Evolutionary conservation across 2,797 vertebrate species (phyloP).

Genomic region (Hydrocynus forskahlii): DNA sequence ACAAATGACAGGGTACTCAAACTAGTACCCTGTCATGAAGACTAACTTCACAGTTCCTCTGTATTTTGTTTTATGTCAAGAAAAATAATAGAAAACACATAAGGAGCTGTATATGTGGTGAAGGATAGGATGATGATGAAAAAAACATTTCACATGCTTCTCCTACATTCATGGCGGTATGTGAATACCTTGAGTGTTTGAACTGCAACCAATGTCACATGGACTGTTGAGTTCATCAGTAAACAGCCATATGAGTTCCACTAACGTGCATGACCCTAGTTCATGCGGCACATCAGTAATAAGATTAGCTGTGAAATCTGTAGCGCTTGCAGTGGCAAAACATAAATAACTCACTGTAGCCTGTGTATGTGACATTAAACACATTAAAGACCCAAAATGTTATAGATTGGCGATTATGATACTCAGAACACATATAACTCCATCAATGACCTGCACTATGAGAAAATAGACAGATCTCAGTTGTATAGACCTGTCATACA

Average conservation of each 20-base stretch:
- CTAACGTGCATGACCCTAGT: not conserved
- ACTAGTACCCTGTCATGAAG: too few relatives aligned
- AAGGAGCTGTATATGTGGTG: not conserved
- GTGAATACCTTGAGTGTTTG: not conserved
- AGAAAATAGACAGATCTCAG: not conserved
- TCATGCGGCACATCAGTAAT: not conserved
- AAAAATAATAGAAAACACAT: too few relatives aligned
- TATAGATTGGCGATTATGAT: too few relatives aligned
- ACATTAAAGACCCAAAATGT: not conserved
- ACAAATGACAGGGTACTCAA: too few relatives aligned
- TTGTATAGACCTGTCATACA: not conserved
- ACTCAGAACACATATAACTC: too few relatives aligned
- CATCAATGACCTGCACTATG: not conserved
- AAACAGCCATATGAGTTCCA: not conserved
- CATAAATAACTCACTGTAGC: not conserved
- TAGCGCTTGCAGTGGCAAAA: not conserved
- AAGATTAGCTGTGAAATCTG: not conserved
- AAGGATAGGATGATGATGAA: not conserved
- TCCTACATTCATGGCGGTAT: too few relatives aligned
- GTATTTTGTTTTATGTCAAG: too few relatives aligned
- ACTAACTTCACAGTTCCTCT: too few relatives aligned
- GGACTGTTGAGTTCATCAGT: not conserved
- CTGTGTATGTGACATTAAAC: not conserved
- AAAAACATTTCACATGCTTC: not conserved
- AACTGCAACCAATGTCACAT: not conserved